These are phyloP conservation scores for Morelia viridis DNA, from an alignment of 2,797 vertebrate genomes.

Conservation along the genomic window DNA sequence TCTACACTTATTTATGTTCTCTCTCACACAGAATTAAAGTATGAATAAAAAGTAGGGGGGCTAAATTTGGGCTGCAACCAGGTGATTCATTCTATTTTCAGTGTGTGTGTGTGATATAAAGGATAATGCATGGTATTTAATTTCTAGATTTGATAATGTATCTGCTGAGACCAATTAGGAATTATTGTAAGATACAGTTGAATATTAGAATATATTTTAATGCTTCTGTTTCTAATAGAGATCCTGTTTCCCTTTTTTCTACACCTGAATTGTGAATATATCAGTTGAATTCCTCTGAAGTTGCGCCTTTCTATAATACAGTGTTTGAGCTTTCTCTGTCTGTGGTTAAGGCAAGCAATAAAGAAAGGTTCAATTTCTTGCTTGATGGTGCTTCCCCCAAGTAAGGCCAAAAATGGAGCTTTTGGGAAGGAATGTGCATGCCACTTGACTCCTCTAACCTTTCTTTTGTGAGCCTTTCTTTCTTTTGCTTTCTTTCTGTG, in stretches of 20 bases:
- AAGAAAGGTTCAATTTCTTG: neutral
- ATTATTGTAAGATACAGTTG: neutral
- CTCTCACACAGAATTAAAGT: neutral
- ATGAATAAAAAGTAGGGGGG: neutral
- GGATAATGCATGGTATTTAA: neutral
- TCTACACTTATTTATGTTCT: neutral
- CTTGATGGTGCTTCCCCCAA: too few relatives aligned
- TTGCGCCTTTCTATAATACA: conserved; percentile 1
- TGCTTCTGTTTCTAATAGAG: conserved; percentile 1
- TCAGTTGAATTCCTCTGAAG: conserved; percentile 35
- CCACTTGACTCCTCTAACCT: conserved; percentile 22
- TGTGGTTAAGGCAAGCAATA: neutral
- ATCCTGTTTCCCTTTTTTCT: neutral
- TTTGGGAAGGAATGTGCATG: neutral
- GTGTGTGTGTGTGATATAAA: neutral
- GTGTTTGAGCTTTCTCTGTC: neutral
- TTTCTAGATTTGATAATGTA: neutral
- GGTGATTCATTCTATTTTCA: neutral
- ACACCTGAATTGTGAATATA: conserved; percentile 15
- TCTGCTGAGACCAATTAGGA: neutral
- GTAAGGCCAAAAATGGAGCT: conserved; percentile 20
- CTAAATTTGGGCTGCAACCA: neutral
- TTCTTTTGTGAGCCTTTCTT: neutral
- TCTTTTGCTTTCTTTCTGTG: neutral
- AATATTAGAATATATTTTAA: neutral